phyloP scores from a whole-genome alignment of 2,888 invertebrate species.

The Spilarctia lutea region DNA sequence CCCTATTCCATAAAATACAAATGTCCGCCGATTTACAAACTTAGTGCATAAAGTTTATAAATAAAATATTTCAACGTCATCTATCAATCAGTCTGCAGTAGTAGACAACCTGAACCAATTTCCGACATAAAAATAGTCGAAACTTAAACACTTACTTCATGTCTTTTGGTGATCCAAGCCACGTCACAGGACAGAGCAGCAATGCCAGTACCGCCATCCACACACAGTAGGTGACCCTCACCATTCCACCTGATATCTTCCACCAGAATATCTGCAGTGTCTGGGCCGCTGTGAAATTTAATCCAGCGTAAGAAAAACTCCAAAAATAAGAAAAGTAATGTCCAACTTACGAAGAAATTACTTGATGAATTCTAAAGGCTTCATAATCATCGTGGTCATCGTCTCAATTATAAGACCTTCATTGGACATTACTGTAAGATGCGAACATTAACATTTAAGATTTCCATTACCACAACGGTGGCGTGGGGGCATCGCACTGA shows the following conservation, averaged over 20 bases:
- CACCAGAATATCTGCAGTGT: slow-evolving; percentile 92
- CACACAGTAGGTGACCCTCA: slow-evolving; percentile 92
- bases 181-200: slow-evolving; percentile 92
- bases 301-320: slow-evolving; percentile 16
- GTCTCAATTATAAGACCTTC: too few relatives aligned
- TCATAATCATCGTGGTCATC: not conserved
- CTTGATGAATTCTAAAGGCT: not conserved
- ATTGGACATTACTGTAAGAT: too few relatives aligned
- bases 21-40: too few relatives aligned
- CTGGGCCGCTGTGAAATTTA: slow-evolving; percentile 88
- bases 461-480: too few relatives aligned
- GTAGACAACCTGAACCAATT: too few relatives aligned
- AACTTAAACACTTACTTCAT: slow-evolving; percentile 90
- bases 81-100: too few relatives aligned
- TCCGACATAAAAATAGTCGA: too few relatives aligned
- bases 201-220: slow-evolving; percentile 93
- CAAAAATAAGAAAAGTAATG: not conserved
- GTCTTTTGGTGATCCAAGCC: slow-evolving; percentile 96
- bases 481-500: too few relatives aligned
- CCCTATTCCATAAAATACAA: too few relatives aligned
- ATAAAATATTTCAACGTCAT: too few relatives aligned
- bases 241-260: slow-evolving; percentile 88
- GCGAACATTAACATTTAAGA: too few relatives aligned
- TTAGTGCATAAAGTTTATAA: too few relatives aligned
- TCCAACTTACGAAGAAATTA: not conserved